Percentiles rank a stretch among this genome's conserved stretches.
Conservation (phyloP, 1,140 invertebrate genomes). For the Nilaparvata lugens region DNA sequence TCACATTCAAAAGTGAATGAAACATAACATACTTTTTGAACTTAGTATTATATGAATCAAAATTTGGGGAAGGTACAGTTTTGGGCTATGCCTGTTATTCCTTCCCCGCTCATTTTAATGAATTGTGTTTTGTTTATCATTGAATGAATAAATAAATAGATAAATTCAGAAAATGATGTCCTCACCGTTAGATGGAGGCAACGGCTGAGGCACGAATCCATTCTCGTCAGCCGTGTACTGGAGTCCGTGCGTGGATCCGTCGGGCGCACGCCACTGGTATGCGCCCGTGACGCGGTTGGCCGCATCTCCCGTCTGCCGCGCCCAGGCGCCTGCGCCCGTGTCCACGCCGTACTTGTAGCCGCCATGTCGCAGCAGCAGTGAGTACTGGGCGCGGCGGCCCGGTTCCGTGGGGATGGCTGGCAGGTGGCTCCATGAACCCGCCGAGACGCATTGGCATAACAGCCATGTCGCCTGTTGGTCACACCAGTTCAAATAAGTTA, state of each 20-base stretch:
- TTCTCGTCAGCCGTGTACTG: neutral
- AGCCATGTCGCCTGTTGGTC: too few relatives aligned
- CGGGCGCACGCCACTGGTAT: neutral
- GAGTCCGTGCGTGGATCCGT: neutral
- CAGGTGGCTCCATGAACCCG: neutral
- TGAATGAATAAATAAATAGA: too few relatives aligned
- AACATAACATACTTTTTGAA: too few relatives aligned
- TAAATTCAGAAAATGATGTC: too few relatives aligned
- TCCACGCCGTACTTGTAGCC: neutral
- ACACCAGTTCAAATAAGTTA: too few relatives aligned
- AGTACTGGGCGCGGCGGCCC: neutral
- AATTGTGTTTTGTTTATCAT: too few relatives aligned
- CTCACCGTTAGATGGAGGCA: neutral
- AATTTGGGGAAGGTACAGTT: too few relatives aligned
- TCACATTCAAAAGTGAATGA: too few relatives aligned
- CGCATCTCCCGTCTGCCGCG: neutral
- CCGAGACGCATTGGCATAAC: too few relatives aligned
- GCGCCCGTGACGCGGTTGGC: neutral
- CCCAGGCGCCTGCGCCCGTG: neutral
- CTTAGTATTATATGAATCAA: too few relatives aligned
- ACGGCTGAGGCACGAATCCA: neutral
- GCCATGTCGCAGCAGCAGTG: neutral
- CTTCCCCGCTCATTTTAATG: too few relatives aligned
- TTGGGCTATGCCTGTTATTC: too few relatives aligned
- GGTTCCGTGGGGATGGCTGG: neutral